Conservation (phyloP, 2,797 vertebrate species). For the Paedocypris micromegethes region DNA sequence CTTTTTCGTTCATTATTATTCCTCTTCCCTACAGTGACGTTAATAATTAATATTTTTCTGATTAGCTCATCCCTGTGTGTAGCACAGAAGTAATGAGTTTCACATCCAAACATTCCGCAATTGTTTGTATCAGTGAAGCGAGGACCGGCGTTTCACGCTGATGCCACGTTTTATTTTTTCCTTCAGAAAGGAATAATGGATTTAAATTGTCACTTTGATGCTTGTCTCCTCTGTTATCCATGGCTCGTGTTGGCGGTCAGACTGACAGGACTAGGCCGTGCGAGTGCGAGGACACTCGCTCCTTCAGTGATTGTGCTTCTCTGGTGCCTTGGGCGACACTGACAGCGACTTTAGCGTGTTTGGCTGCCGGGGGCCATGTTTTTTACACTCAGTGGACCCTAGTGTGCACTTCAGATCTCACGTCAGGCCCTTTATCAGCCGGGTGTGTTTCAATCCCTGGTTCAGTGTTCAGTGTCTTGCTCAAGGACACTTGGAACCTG, state of each 20-base stretch:
- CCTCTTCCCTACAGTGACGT: slow-evolving; percentile 1
- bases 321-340: slow-evolving; percentile 5
- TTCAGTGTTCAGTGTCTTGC: background rate
- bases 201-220: background rate
- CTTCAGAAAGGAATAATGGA: too few relatives aligned
- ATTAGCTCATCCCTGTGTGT: slow-evolving; percentile 16
- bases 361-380: background rate
- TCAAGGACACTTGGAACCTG: too few relatives aligned
- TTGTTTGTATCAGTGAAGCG: too few relatives aligned
- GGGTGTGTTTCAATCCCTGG: slow-evolving; percentile 4
- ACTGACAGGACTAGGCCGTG: too few relatives aligned
- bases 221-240: background rate
- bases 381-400: background rate
- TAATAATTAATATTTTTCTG: slow-evolving; percentile 14
- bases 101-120: background rate
- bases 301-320: background rate
- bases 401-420: slow-evolving; percentile 25
- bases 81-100: slow-evolving; percentile 12
- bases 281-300: too few relatives aligned
- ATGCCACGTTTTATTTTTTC: background rate
- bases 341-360: background rate
- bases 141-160: too few relatives aligned
- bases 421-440: slow-evolving; percentile 3
- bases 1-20: background rate
- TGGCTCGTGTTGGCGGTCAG: background rate